Base-by-base conservation (phyloP, 2,888 invertebrate species). In the Meliscaeva auricollis region DNA sequence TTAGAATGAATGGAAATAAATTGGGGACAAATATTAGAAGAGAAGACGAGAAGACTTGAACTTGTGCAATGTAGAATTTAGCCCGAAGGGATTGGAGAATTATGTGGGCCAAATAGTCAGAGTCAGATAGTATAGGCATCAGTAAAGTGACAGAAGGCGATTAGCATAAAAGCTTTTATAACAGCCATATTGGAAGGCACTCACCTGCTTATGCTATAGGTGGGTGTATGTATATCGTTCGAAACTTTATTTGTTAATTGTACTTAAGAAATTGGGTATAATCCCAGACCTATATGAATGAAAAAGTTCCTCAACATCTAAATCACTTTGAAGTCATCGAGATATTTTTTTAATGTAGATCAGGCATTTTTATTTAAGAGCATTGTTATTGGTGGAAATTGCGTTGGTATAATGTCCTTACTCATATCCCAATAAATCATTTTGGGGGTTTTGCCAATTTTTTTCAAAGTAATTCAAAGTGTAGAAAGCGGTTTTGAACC, bases 81-180 rank as follows among this genome's bases (percentile, higher is more conserved):
- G 41, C 79, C 80, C 76, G 26, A 38, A 76, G 80, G 72, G 60
- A 79, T 44, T 58, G 22, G 48, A 54, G 70, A 73, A 77, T 46
- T 20, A 64, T 81, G 26, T 85, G 52, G 84, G 84, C 73, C 81
- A 85, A 64, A 72, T 74, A 11, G 56, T 62, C 17, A 54, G 54
- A 41, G 48, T 38, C 60, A 52, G 58, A 72, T n/a, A 60, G n/a
- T 56, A 32, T n/a, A 26, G 48, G 17, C 2, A n/a, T n/a, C n/a
- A 11, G 41, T 38, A 30, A 69, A 50, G 73, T 62, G 68, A 46
- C 38, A 44, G 48, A 48, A 68, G 72, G 58, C 69, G 68, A 85
- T 85, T 85, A 85, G 62, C 76, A 81, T 85, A 73, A 85, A 85
- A 85, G 85, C 85, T 85, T 41, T 72, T 66, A 58, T 76, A 58